Evolutionary conservation across 2,113 vertebrate genomes (phyloP), one percentile per base, ranked within the genome.

Genomic region (Gobius niger): DNA sequence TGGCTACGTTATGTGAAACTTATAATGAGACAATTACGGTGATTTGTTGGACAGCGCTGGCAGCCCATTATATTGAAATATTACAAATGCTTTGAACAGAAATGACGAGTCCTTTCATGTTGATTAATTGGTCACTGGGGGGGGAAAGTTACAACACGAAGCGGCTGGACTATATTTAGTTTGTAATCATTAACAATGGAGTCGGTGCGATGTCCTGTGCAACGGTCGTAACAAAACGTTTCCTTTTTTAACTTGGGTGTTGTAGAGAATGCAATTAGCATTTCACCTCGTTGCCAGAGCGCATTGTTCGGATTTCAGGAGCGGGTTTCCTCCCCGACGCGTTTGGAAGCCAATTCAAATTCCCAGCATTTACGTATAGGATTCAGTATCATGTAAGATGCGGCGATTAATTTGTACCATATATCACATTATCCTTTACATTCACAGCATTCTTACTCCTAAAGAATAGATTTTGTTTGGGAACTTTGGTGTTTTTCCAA

Each of bases 1-100:
- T 72, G 67, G 65, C 70, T 16, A 57, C 40, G 19, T 57, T 50
- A 76, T 60, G 24, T 34, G 66, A 69, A 60, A 74, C 78, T 85
- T 83, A 73, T 89, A 91, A 91, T 83, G 84, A 91, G 85, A 86
- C 88, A 87, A 89, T 89, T 88, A 87, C 86, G 84, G 82, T 84
- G 81, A 86, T 85, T 89, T 86, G 76, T 80, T 88, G 84, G 85
- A 90, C 84, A 86, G 84, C 44, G 82, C 64, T 80, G 70, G 70
- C 78, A 85, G 75, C 68, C 78, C 42, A 77, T 86, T 83, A 78
- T 68, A 78, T 68, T 80, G 78, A 86, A 76, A 82, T 81, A 87
- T 86, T 85, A 83, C 82, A 87, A 86, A 88, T 72, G 72, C 76
- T 84, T 87, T 87, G 77, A 87, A 85, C 83, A 78, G 44, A 78